phyloP scores from a whole-genome alignment of 2,113 vertebrate genomes.

The Chionis minor region DNA sequence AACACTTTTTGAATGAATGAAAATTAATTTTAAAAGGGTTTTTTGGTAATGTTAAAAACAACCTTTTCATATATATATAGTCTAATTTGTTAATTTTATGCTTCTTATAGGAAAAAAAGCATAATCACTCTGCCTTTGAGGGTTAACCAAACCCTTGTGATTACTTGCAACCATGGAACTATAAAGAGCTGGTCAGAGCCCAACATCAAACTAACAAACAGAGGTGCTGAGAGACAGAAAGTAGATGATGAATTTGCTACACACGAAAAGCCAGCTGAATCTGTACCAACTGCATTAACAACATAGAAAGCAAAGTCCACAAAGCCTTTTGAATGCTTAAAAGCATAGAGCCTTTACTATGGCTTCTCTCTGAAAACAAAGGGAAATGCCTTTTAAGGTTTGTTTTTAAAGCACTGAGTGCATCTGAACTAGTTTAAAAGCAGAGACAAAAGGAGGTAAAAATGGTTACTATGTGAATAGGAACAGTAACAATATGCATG shows the following conservation, averaged over 20 bases:
- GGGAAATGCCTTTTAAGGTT: constrained; percentile 11
- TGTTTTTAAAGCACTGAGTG: neutral
- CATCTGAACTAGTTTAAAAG: neutral
- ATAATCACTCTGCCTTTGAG: neutral
- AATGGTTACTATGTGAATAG: neutral
- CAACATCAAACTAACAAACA: constrained; percentile 39
- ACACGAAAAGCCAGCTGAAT: constrained; percentile 56
- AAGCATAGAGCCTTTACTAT: neutral
- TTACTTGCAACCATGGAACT: constrained; percentile 60
- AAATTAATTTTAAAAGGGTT: neutral
- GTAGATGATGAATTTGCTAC: constrained; percentile 51
- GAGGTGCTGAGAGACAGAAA: constrained; percentile 59
- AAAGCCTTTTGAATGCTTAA: constrained; percentile 51
- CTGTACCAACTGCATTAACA: constrained; percentile 46
- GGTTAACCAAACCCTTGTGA: constrained; percentile 34
- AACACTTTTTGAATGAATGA: neutral
- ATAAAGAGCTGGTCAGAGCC: constrained; percentile 33
- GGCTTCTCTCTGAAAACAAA: neutral
- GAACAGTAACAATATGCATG: neutral
- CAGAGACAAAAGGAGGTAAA: neutral
- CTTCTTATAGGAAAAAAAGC: neutral
- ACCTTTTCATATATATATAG: neutral
- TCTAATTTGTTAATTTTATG: neutral
- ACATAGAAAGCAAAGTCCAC: constrained; percentile 46
- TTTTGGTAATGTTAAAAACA: neutral